Percentiles rank a stretch among this genome's conserved stretches.
phyloP scores from a whole-genome alignment of 2,113 vertebrate species.

The Falcunculus frontatus region DNA sequence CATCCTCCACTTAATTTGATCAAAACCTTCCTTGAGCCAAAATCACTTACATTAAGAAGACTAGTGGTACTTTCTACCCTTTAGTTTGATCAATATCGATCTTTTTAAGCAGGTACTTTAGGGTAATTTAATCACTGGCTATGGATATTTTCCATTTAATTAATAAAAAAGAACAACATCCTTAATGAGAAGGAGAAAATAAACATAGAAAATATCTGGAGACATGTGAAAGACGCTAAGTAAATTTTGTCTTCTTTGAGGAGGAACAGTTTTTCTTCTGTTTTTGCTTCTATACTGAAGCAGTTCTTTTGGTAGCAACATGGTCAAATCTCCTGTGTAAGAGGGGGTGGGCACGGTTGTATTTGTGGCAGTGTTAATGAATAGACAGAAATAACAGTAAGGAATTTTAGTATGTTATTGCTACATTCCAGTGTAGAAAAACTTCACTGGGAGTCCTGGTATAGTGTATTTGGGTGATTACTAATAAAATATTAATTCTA shows the following conservation, averaged over 20 bases:
- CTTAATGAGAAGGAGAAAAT: slow-evolving; percentile 6
- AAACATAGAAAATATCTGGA: not conserved
- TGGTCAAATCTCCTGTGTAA: not conserved
- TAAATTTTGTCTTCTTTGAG: not conserved
- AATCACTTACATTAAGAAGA: slow-evolving; percentile 59
- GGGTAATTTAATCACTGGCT: slow-evolving; percentile 53
- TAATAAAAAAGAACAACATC: slow-evolving; percentile 39
- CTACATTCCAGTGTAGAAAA: not conserved
- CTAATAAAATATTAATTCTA: not conserved
- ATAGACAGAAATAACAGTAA: not conserved
- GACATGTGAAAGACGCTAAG: not conserved
- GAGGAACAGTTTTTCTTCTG: not conserved
- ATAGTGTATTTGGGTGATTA: not conserved
- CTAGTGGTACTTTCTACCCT: slow-evolving; percentile 25
- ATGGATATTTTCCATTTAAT: slow-evolving; percentile 57
- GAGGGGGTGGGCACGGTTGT: not conserved
- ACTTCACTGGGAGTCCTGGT: not conserved
- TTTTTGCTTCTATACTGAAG: not conserved
- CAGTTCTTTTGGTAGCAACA: not conserved
- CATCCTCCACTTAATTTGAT: slow-evolving; percentile 64
- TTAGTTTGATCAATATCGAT: slow-evolving; percentile 61
- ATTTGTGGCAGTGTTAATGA: not conserved
- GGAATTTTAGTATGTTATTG: not conserved
- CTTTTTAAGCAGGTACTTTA: slow-evolving; percentile 49
- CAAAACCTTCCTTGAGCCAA: slow-evolving; percentile 58